Base-by-base conservation (phyloP, 2,888 invertebrate species). In the Euzetes globulus region DNA sequence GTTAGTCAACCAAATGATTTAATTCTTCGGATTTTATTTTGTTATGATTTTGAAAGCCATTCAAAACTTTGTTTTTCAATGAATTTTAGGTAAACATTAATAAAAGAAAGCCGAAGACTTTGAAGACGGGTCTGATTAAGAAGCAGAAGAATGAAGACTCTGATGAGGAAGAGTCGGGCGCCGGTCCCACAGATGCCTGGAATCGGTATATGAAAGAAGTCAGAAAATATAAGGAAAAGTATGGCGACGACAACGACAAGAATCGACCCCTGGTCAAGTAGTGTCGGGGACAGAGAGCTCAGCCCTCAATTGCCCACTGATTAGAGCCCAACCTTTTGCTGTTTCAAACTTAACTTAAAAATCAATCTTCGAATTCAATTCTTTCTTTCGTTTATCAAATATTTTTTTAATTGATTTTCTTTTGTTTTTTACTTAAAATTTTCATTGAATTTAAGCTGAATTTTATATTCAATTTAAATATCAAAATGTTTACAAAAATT, bases 141-240 rank as follows among this genome's bases (percentile, higher is more conserved):
- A 74, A 74, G 47, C 47, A 47, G n/a, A 33, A 41, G 33, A 71
- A 71, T 22, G 73, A 76, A 2, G 58, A 58, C n/a, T 22, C 29
- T 2, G 63, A 45, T 29, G 19, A 47, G 17, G 52, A 68, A 7
- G 71, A 60, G 77, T n/a, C 79, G 81, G 77, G 78, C 47, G 70
- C 45, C 78, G 22, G 79, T 80, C 77, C 78, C 45, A 91, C 90
- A 81, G 94, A 94, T 83, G 92, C 94, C 17, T 94, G 94, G 94
- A 90, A 93, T 0, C 87, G 92, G 33, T 95, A 95, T 82, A 89
- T 94, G 88, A 91, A 91, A 77, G 95, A 94, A 86, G 94, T 95
- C 22, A 90, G 92, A 81, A 91, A 91, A 81, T 95, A 94, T 82
- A 90, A 92, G 81, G 92, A 92, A 82, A 90, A 92, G 73, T 92